A percentile compares a stretch with the other conserved stretches of the same genome.
Evolutionary conservation across 1,140 invertebrate genomes (phyloP).

Genomic region (Scaptomyza graminum): DNA sequence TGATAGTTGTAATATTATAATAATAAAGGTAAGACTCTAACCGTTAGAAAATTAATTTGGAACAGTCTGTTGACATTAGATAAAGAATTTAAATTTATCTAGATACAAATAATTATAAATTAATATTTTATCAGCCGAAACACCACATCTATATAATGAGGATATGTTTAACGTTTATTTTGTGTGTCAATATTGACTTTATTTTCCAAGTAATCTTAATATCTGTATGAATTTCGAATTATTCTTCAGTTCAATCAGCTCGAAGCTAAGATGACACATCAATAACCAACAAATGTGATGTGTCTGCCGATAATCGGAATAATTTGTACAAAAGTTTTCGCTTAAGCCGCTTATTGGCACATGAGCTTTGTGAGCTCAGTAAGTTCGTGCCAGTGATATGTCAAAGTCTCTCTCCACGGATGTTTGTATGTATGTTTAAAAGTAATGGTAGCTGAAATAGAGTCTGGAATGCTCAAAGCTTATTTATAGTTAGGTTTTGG

Average conservation of each 20-base stretch:
- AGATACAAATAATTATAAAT: too few relatives aligned
- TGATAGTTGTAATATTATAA: too few relatives aligned
- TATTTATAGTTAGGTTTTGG: conserved; percentile 46
- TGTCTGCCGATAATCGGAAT: conserved; percentile 19
- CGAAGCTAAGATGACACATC: conserved; percentile 3
- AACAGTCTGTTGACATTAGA: too few relatives aligned
- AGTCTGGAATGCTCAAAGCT: conserved; percentile 26
- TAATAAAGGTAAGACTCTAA: too few relatives aligned
- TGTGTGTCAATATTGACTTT: too few relatives aligned
- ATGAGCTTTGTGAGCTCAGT: not conserved
- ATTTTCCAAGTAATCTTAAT: not conserved
- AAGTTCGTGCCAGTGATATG: conserved; percentile 5
- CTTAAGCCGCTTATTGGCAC: conserved; percentile 34
- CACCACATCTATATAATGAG: too few relatives aligned
- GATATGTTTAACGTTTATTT: too few relatives aligned
- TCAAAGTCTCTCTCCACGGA: conserved; percentile 7
- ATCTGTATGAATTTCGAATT: not conserved
- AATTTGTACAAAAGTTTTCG: conserved; percentile 24
- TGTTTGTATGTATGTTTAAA: conserved; percentile 14
- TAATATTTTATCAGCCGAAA: too few relatives aligned
- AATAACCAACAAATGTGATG: not conserved
- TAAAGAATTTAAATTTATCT: too few relatives aligned
- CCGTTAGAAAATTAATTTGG: too few relatives aligned
- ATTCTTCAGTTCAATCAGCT: not conserved
- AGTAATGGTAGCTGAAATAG: not conserved